These are phyloP conservation scores for Drosophila setosimentum DNA, from an alignment of 2,888 invertebrate species.

Conservation along the genomic window DNA sequence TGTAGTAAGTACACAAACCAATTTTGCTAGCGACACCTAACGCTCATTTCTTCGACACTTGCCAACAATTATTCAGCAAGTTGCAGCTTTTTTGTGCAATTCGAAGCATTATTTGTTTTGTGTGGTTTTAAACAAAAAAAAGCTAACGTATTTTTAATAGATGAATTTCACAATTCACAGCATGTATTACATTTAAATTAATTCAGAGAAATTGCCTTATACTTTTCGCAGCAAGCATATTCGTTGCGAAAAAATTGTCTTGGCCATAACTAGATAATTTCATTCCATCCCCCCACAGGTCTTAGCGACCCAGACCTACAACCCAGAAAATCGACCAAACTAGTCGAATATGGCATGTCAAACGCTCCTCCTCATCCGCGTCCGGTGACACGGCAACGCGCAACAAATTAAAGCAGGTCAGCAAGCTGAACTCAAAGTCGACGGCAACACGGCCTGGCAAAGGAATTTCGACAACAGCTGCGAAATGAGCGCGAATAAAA, in stretches of 20 bases:
- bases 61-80: no score
- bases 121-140: background rate
- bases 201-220: background rate
- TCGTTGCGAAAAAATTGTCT: background rate
- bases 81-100: background rate
- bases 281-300: background rate
- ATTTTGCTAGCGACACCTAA: conserved; percentile 30
- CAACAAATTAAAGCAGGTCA: conserved; percentile 75
- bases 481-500: conserved; percentile 88
- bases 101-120: background rate
- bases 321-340: conserved; percentile 69
- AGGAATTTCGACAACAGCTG: conserved; percentile 52
- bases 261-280: background rate
- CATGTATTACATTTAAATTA: background rate
- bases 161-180: background rate
- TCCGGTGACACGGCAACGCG: conserved; percentile 56
- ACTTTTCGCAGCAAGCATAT: background rate
- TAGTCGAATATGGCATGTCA: conserved; percentile 28
- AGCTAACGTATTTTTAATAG: background rate
- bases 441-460: conserved; percentile 7
- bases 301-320: conserved; percentile 58
- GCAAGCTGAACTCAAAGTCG: conserved; percentile 47
- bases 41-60: background rate
- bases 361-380: background rate
- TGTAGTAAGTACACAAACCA: conserved; percentile 25